Base-by-base conservation (phyloP, 2,888 invertebrate genomes). In the Elysia crispata region DNA sequence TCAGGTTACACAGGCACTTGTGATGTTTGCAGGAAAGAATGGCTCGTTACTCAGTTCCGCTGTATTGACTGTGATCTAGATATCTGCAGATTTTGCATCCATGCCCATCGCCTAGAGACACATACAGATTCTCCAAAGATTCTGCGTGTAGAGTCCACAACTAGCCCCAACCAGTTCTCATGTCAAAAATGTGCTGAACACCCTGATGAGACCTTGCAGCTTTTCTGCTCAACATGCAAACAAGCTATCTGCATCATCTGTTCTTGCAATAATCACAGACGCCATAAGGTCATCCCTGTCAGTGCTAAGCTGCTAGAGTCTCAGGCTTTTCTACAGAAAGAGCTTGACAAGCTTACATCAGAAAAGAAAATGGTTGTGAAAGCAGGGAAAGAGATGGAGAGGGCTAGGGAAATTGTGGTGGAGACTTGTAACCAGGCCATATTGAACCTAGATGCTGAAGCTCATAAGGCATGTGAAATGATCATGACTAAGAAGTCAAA, bases 21-120 rank as follows among this genome's bases (percentile, higher is more conserved):
- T 80, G 86, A 89, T 77, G 83, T 89, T 1, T 89, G 89, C 77
- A 84, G 86, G 41, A 77, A 85, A 50, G 86, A 87, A 49, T 87
- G 87, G 86, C 76, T 88, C n/a, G 82, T 86, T 54, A 86, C 88
- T 8, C 88, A 89, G 81, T 89, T 87, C 76, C 84, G 86, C 8
- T 89, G 89, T 80, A 85, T 88, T 3, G 88, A 89, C 76, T 89
- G 89, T 83, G 88, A 89, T 77, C 82, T 87, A 64, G 89, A 88
- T 60, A 87, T 89, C 62, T 89, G 89, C 73, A 83, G 85, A 76
- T 89, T 89, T 77, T 89, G 89, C 78, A 86, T 89, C 18, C 88
- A 89, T 67, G 87, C 88, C 49, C 89, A 89, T 81, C 84, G 86
- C 49, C 82, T 89, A 23, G 86, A 88, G 74, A 83, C 79, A 79